Evolutionary conservation across 30 jellyfish, hydroid and myxozoan genomes (phyloP).

Genomic region (Morbakka virulenta): DNA sequence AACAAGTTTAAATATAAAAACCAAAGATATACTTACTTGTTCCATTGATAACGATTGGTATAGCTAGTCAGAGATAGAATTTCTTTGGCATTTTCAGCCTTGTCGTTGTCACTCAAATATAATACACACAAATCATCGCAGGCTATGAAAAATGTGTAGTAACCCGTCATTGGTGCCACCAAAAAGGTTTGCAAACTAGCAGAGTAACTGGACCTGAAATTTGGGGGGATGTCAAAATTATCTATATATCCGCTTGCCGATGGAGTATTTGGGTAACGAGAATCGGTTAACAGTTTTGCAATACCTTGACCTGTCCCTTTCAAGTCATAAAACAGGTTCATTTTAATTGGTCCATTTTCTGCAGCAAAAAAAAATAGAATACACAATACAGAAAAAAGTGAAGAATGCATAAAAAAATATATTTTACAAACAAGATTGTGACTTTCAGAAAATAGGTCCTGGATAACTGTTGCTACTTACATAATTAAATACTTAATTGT

Average conservation of each 20-base stretch:
- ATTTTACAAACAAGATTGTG: too few relatives aligned
- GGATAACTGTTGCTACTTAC: too few relatives aligned
- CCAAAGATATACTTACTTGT: conserved; percentile 22
- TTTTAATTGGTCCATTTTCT: conserved; percentile 31
- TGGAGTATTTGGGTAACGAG: conserved; percentile 72
- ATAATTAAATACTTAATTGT: too few relatives aligned
- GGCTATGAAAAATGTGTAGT: conserved; percentile 32
- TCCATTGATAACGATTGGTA: conserved; percentile 18
- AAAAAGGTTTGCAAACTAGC: conserved; percentile 28
- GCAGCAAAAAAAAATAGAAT: neutral
- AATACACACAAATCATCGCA: conserved; percentile 58
- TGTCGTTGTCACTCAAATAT: conserved; percentile 12
- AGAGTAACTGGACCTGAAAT: conserved; percentile 19
- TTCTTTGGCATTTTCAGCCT: neutral
- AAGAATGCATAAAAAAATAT: too few relatives aligned
- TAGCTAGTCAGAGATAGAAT: conserved; percentile 12
- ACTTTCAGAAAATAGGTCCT: too few relatives aligned
- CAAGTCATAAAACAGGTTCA: conserved; percentile 2
- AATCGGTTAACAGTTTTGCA: conserved; percentile 22
- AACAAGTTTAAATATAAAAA: neutral
- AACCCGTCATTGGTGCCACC: conserved; percentile 66
- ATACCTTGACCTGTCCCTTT: neutral
- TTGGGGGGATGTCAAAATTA: conserved; percentile 49
- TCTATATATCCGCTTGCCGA: conserved; percentile 44
- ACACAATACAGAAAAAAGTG: neutral